phyloP scores from a whole-genome alignment of 37 sponge, comb jelly and placozoan species.

The Diacarnus erythraeanus region DNA sequence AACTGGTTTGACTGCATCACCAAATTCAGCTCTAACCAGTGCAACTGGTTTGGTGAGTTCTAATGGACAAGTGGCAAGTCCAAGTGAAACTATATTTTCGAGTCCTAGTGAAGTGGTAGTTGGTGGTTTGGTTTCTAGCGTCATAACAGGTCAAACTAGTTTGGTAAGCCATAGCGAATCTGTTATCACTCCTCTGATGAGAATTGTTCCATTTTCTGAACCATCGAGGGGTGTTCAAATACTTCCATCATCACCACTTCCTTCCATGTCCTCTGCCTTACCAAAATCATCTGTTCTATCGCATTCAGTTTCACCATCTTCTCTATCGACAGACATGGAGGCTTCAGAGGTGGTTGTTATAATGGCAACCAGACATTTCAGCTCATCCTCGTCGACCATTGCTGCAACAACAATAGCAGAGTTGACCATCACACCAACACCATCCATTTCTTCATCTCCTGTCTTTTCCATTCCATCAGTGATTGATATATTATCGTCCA shows the following conservation, averaged over 20 bases:
- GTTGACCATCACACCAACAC: not conserved
- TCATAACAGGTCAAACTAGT: not conserved
- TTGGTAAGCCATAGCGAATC: not conserved
- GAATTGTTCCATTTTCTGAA: conserved; percentile 25
- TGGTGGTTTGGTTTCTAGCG: too few species aligned
- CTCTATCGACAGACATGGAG: not conserved
- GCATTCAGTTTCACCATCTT: not conserved
- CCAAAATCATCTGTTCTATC: not conserved
- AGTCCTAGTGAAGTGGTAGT: too few species aligned
- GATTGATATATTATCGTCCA: conserved; percentile 1
- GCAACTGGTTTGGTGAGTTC: too few species aligned
- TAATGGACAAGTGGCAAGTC: too few species aligned
- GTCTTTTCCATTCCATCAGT: conserved; percentile 6
- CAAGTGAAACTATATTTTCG: too few species aligned
- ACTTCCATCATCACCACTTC: not conserved
- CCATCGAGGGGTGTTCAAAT: not conserved
- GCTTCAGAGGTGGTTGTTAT: not conserved
- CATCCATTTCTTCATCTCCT: not conserved
- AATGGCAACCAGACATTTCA: not conserved
- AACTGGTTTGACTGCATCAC: too few species aligned
- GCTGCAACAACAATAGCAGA: not conserved
- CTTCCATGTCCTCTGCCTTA: conserved; percentile 1
- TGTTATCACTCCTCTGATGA: not conserved
- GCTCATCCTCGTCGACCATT: not conserved
- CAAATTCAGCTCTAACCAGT: too few species aligned